A percentile compares a stretch with the other conserved stretches of the same genome.
These are phyloP conservation scores for Atlantisia rogersi DNA, from an alignment of 2,113 vertebrate species.

Conservation along the genomic window DNA sequence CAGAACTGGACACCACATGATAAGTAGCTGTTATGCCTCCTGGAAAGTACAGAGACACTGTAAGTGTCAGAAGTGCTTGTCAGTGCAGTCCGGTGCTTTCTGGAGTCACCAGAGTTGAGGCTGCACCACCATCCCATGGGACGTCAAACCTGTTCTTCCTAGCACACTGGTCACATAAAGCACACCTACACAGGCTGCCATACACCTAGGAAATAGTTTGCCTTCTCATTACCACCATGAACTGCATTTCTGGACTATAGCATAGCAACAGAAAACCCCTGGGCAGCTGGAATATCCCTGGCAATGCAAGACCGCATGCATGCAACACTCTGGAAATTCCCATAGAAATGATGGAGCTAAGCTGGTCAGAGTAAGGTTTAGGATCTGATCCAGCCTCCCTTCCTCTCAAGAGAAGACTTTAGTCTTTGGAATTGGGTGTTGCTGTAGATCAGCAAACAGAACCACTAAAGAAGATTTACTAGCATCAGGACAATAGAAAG, in stretches of 20 bases:
- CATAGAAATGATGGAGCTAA: neutral
- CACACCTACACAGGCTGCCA: accelerated
- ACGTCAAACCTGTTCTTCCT: neutral
- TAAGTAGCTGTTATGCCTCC: neutral
- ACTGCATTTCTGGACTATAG: neutral
- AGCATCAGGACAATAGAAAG: accelerated
- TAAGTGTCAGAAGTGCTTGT: neutral
- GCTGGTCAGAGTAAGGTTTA: neutral
- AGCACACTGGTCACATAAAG: neutral
- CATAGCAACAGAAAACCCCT: neutral
- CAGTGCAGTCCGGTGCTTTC: neutral
- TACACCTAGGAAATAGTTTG: accelerated
- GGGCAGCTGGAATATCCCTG: neutral
- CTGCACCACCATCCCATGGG: neutral
- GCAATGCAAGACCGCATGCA: neutral
- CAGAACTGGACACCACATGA: slow-evolving; percentile 31
- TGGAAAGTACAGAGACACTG: neutral
- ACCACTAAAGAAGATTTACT: neutral
- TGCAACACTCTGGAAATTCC: neutral
- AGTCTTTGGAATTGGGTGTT: neutral
- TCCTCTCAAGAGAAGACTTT: neutral
- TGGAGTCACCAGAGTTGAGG: neutral
- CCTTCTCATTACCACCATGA: neutral
- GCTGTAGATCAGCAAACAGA: neutral
- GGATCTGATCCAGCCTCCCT: neutral